Evolutionary conservation across 2,113 vertebrate species (phyloP).

Genomic region (Myotis yumanensis): DNA sequence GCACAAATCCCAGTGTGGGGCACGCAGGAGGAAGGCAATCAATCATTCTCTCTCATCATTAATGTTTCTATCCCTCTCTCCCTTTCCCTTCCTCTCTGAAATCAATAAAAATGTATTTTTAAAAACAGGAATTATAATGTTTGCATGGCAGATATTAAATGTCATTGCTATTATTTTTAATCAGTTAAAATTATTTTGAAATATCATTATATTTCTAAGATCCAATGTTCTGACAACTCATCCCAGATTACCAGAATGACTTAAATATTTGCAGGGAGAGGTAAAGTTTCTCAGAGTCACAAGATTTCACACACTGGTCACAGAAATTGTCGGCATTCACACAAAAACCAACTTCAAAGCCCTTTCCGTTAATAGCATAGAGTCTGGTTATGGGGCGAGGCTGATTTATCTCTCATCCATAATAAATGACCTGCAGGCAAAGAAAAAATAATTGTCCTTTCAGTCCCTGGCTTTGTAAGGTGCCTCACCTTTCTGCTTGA

Average conservation of each 20-base stretch:
- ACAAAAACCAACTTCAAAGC: slow-evolving; percentile 59
- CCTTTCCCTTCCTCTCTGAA: too few relatives aligned
- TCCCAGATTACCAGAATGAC: not conserved
- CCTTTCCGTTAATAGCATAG: not conserved
- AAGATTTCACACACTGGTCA: slow-evolving; percentile 48
- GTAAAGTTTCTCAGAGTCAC: slow-evolving; percentile 33
- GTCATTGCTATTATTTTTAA: not conserved
- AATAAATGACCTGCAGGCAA: slow-evolving; percentile 53
- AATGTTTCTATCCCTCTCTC: too few relatives aligned
- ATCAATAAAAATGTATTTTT: not conserved
- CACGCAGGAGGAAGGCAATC: too few relatives aligned
- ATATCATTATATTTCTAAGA: slow-evolving; percentile 8
- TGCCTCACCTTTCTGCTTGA: slow-evolving; percentile 66
- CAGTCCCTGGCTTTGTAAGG: slow-evolving; percentile 54
- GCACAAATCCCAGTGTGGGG: too few relatives aligned
- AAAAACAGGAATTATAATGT: not conserved
- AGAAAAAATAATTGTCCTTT: slow-evolving; percentile 45
- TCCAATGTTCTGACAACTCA: not conserved
- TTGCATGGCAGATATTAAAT: not conserved
- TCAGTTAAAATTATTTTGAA: slow-evolving; percentile 34
- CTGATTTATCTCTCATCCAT: slow-evolving; percentile 34
- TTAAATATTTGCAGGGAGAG: slow-evolving; percentile 51
- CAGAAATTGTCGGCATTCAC: not conserved
- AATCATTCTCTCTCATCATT: too few relatives aligned
- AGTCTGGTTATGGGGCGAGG: not conserved